These are phyloP conservation scores for Trichopria drosophilae DNA, from an alignment of 2,888 invertebrate species.

Conservation along the genomic window DNA sequence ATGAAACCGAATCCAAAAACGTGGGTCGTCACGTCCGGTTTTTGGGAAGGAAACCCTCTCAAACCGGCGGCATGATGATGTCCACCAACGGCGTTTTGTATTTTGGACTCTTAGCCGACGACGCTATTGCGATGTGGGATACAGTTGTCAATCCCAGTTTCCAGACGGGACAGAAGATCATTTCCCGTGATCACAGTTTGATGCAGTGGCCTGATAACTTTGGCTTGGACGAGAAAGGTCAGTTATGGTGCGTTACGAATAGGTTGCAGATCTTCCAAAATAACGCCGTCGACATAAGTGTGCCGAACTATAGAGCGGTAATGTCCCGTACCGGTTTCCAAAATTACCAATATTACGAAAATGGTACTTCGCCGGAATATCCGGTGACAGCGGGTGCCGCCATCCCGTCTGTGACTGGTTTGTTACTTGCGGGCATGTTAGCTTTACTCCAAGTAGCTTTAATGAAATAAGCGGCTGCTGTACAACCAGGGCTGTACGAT, in stretches of 20 bases:
- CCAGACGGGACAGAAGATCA: constrained; percentile 65
- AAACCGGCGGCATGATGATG: constrained; percentile 77
- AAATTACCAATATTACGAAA: constrained; percentile 65
- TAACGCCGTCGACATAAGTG: constrained; percentile 63
- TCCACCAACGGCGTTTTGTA: constrained; percentile 71
- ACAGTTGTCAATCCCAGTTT: constrained; percentile 66
- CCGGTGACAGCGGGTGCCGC: constrained; percentile 43
- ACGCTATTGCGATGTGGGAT: constrained; percentile 74
- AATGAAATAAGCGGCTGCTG: not conserved
- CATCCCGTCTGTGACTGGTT: not conserved
- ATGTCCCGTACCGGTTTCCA: constrained; percentile 64
- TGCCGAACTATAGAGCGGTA: constrained; percentile 69
- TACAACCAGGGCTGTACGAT: no score
- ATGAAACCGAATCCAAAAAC: constrained; percentile 60
- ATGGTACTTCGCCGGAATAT: constrained; percentile 44
- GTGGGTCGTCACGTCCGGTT: constrained; percentile 60
- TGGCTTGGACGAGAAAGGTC: constrained; percentile 68
- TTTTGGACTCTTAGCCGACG: constrained; percentile 70
- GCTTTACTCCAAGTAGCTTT: not conserved
- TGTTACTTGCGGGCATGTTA: not conserved
- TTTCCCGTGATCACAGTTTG: constrained; percentile 68
- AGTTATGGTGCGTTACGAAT: constrained; percentile 71
- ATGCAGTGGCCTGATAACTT: constrained; percentile 77
- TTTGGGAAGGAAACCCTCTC: constrained; percentile 68
- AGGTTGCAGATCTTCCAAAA: constrained; percentile 69